Conservation (phyloP, 2,888 invertebrate genomes). For the Yponomeuta sedellus region DNA sequence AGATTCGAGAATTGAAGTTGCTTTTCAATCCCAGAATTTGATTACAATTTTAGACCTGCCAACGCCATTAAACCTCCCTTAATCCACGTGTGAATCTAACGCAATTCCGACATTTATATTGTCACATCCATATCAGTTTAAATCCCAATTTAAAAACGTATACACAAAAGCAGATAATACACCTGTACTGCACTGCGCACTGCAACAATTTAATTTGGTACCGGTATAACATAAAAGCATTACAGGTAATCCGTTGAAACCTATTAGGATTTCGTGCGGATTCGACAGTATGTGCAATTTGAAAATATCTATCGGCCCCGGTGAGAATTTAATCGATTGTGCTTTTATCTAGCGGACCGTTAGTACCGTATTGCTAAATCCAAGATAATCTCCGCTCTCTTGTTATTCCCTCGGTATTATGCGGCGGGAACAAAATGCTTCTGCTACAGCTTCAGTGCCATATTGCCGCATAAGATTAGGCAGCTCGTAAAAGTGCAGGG, state of each 20-base stretch:
- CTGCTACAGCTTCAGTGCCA: neutral
- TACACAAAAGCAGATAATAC: constrained; percentile 23
- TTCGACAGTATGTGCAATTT: constrained; percentile 18
- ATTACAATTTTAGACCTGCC: neutral
- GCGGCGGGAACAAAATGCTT: constrained; percentile 28
- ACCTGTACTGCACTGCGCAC: constrained; percentile 21
- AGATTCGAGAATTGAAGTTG: neutral
- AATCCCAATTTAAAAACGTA: neutral
- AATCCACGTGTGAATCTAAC: neutral
- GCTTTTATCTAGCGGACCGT: constrained; percentile 48
- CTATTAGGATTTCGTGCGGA: constrained; percentile 37
- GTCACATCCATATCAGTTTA: constrained; percentile 1
- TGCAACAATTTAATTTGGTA: constrained; percentile 39
- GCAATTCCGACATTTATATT: neutral
- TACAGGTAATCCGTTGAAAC: constrained; percentile 46
- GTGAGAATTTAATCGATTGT: constrained; percentile 47
- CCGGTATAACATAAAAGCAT: constrained; percentile 48
- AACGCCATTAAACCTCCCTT: neutral
- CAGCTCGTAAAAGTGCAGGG: constrained; percentile 26
- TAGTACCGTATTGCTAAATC: constrained; percentile 51
- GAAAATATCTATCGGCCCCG: constrained; percentile 15
- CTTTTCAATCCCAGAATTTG: neutral
- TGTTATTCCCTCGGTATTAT: constrained; percentile 52
- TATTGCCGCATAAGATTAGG: neutral
- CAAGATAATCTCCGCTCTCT: constrained; percentile 54